These are phyloP conservation scores for Agrotis clavis DNA, from an alignment of 2,888 invertebrate species.

Conservation along the genomic window DNA sequence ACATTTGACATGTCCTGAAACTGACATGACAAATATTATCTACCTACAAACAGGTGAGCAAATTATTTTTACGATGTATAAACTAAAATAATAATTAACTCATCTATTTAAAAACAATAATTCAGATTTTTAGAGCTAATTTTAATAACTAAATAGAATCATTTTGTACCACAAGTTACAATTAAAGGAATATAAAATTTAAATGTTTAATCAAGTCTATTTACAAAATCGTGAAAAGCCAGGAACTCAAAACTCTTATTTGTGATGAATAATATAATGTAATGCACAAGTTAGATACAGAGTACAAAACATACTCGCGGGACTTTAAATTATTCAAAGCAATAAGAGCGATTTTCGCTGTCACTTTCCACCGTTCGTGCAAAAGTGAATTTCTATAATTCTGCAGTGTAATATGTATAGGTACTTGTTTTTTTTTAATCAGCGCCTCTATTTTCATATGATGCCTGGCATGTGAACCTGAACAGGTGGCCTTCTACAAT, in stretches of 20 bases:
- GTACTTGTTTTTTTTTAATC: no score
- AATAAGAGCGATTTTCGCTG: no score
- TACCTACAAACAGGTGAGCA: slow-evolving; percentile 42
- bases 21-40: no score
- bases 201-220: slow-evolving; percentile 15
- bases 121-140: slow-evolving; percentile 7
- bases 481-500: no score
- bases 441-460: no score
- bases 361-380: no score
- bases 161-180: slow-evolving; percentile 43
- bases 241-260: slow-evolving; percentile 19
- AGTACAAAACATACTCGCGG: background rate
- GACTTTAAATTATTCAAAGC: no score
- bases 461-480: no score
- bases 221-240: slow-evolving; percentile 32
- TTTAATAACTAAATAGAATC: slow-evolving; percentile 24
- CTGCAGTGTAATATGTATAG: no score
- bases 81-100: slow-evolving; percentile 18
- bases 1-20: no score
- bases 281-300: no score
- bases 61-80: slow-evolving; percentile 34
- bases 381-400: no score
- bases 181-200: slow-evolving; percentile 16
- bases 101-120: slow-evolving; percentile 1
- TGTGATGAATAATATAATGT: background rate